Percentiles rank a stretch among this genome's conserved stretches.
These are phyloP conservation scores for Microtus pennsylvanicus DNA, from an alignment of 2,113 vertebrate species.

Conservation along the genomic window DNA sequence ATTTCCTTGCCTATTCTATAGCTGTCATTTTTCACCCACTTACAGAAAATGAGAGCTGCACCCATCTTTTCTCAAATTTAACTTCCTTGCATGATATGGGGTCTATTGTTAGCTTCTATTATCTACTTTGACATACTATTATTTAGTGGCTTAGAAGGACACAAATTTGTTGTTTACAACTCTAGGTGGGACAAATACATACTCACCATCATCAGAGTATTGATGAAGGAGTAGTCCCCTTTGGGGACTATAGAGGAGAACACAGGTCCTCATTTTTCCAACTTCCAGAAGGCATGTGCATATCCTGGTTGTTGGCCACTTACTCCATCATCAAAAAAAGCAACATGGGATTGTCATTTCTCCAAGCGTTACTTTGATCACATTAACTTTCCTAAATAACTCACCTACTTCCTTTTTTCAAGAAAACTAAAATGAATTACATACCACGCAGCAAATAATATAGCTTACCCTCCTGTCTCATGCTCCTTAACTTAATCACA, in stretches of 20 bases:
- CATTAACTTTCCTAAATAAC: neutral
- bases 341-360: rapidly evolving
- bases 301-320: too few species aligned
- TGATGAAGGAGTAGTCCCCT: neutral
- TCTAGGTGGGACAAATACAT: neutral
- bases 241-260: neutral
- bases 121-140: neutral
- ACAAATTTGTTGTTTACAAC: neutral
- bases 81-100: neutral
- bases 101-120: neutral
- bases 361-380: neutral
- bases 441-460: neutral
- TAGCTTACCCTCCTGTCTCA: neutral
- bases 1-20: neutral
- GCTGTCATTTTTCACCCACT: neutral
- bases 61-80: neutral
- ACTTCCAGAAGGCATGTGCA: rapidly evolving
- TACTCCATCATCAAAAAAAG: neutral
- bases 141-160: neutral
- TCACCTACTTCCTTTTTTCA: neutral
- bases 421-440: neutral
- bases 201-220: neutral
- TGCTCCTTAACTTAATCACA: neutral
- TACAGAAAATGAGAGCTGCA: rapidly evolving
- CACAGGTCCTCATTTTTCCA: neutral